Evolutionary conservation across 2,113 vertebrate genomes (phyloP).

Genomic region (Orthonyx spaldingii): DNA sequence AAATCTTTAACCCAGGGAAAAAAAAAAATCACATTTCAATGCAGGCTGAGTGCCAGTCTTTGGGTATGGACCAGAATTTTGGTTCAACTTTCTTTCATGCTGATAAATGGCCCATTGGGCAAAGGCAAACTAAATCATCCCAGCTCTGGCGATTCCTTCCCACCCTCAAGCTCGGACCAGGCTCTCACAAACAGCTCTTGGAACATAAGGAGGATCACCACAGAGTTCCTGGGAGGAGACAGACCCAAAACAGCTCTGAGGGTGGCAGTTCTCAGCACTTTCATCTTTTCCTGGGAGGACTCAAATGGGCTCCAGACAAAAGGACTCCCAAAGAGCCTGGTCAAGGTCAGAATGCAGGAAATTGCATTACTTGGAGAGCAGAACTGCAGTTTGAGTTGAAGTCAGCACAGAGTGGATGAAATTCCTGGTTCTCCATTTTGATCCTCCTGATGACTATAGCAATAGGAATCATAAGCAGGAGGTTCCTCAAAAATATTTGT

Average conservation of each 20-base stretch:
- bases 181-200: not conserved
- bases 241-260: not conserved
- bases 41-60: not conserved
- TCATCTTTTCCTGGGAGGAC: not conserved
- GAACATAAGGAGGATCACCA: fast-evolving
- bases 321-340: not conserved
- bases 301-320: not conserved
- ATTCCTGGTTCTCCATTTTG: not conserved
- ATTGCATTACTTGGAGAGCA: not conserved
- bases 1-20: not conserved
- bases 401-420: fast-evolving
- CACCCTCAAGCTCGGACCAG: not conserved
- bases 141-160: not conserved
- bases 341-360: not conserved
- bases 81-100: not conserved
- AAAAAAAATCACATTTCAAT: not conserved
- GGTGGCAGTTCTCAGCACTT: not conserved
- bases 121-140: not conserved
- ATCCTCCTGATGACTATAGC: not conserved
- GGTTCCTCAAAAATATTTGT: not conserved
- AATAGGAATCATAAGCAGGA: not conserved
- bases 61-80: not conserved
- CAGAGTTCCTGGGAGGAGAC: fast-evolving
- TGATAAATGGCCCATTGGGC: not conserved
- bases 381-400: not conserved